Evolutionary conservation across 2,113 vertebrate genomes (phyloP), one percentile per base, ranked within the genome.

Genomic region (Saccopteryx bilineata): DNA sequence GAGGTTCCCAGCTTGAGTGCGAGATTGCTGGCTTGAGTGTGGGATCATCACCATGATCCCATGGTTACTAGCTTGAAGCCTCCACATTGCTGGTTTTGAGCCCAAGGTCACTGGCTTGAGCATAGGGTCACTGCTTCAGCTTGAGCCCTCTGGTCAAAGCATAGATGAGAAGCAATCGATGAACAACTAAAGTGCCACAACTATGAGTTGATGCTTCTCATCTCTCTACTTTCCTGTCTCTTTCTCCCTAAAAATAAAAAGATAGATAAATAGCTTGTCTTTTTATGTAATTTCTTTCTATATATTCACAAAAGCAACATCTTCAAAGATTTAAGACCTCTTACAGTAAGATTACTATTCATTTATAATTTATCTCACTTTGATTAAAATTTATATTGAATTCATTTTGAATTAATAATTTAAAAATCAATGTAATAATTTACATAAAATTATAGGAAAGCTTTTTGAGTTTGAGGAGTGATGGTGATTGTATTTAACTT

Each of bases 381-480:
- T 17, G 18, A 21, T 63, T 68, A 1, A 85, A 81, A 31, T 90
- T 95, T 90, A 84, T 54, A 83, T 31, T 87, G 39, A 4, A 48
- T 18, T 96, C 63, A 76, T n/a, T 92, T 82, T 94, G 82, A 96
- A 92, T 66, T 93, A 95, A 84, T 76, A 72, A 68, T 75, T 91
- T 95, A 26, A 66, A 87, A 92, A 71, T 87, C 12, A 65, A 0
- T 91, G 31, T 81, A 90, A 90, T 56, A 78, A 46, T 85, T 31
- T 86, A 81, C 9, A 66, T 9, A 84, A 80, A 92, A 75, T 68
- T 78, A 78, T 17, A 82, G 60, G 39, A 75, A 90, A 33, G 9
- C 28, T 87, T 60, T 23, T 23, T 90, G 60, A 66, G 2, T 89
- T 46, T 96, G 66, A 93, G 28, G 63, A 63, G 28, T 84, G 61